Percentiles rank a stretch among this genome's conserved stretches.
Evolutionary conservation across 1,140 invertebrate species (phyloP).

Genomic region (Probaryconus sp.): DNA sequence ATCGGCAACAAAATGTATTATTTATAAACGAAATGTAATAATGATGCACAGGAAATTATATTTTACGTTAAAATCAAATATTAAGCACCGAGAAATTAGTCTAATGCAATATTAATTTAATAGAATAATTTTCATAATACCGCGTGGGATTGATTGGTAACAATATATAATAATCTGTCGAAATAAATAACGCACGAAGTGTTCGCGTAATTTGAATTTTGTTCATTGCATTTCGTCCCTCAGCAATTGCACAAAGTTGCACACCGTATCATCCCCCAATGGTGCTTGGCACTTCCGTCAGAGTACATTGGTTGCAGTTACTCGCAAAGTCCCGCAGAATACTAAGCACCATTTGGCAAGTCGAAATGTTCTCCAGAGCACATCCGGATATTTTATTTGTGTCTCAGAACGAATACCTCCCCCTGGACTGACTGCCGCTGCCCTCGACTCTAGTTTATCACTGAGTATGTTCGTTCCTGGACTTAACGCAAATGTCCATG

Average conservation of each 20-base stretch:
- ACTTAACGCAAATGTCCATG: conserved; percentile 45
- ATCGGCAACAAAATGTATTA: too few relatives aligned
- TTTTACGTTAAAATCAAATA: too few relatives aligned
- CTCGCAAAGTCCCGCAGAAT: conserved; percentile 70
- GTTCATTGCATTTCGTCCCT: conserved; percentile 41
- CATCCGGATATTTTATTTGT: conserved; percentile 67
- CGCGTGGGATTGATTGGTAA: neutral
- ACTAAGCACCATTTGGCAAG: conserved; percentile 74
- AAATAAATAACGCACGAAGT: conserved; percentile 28
- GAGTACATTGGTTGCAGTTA: conserved; percentile 66
- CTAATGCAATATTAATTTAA: too few relatives aligned
- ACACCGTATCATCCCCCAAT: conserved; percentile 61
- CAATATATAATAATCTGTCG: neutral
- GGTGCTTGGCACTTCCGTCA: conserved; percentile 72
- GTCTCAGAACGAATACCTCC: conserved; percentile 62
- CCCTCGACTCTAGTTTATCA: conserved; percentile 57
- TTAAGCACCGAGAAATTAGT: too few relatives aligned
- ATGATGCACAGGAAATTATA: too few relatives aligned
- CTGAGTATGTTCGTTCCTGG: conserved; percentile 36
- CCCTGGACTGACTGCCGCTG: conserved; percentile 51
- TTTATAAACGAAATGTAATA: too few relatives aligned
- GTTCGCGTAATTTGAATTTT: conserved; percentile 37
- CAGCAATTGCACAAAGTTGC: conserved; percentile 57
- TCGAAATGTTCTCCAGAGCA: conserved; percentile 57
- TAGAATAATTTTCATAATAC: too few relatives aligned